Evolutionary conservation across 1,140 invertebrate genomes (phyloP), one percentile per base, ranked within the genome.

Genomic region (Chionoecetes opilio): DNA sequence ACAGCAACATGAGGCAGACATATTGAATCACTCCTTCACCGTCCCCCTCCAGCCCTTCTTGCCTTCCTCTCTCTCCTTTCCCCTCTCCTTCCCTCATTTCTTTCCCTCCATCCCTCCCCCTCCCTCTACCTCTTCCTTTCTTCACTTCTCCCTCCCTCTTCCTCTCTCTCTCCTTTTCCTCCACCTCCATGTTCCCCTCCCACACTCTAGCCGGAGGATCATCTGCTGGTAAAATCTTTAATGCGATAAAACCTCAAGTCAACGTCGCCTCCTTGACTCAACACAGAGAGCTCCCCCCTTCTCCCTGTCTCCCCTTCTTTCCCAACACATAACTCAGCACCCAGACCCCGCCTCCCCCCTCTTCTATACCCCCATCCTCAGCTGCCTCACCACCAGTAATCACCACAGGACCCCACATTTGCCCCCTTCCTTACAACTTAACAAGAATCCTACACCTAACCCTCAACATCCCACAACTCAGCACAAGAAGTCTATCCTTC

Each of bases 1-100:
- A 75, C 63, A 75, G 63, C 63, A n/a, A 75, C 63, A 75, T 75
- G 63, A 75, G 63, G 63, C 63, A 75, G 63, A 75, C 63, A n/a
- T 75, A 75, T 75, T 75, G 63, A 75, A 75, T 75, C 63, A 21
- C 63, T 75, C 63, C 21, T n/a, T 75, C 63, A 75, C 63, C n/a
- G 63, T 75, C 63, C 21, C 21, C 63, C 21, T 26, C 63, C n/a
- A 17, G 26, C 63, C 63, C 63, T 75, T 75, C 63, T n/a, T 75
- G 63, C 46, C 46, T 53, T 21, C n/a, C 63, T n/a, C n/a, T 26
- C 63, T 75, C 63, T 75, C 26, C 53, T 26, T 75, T 75, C 63
- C n/a, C n/a, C 8, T 75, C 63, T 75, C n/a, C 63, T 6, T 2
- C n/a, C 63, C 63, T 75, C 41, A 26, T 26, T 17, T 53, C 46